These are phyloP conservation scores for Elanus axillaris DNA, from an alignment of 2,113 vertebrate species.

Conservation along the genomic window DNA sequence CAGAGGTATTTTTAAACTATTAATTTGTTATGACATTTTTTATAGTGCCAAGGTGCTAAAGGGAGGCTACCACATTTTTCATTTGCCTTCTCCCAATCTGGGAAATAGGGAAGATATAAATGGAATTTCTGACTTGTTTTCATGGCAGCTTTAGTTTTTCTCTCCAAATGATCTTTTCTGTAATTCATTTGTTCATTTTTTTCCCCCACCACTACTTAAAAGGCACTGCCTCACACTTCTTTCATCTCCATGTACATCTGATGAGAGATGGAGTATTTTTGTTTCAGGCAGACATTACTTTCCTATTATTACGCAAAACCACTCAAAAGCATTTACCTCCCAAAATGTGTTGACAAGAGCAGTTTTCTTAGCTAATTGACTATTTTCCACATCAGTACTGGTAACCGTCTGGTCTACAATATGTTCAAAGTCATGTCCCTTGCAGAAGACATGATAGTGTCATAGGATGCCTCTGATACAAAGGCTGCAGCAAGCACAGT, in stretches of 20 bases:
- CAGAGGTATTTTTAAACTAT: not conserved
- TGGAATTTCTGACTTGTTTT: not conserved
- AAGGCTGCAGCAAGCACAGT: not conserved
- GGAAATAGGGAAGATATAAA: not conserved
- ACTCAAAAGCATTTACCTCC: not conserved
- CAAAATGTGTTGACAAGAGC: not conserved
- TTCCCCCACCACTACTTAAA: fast-evolving
- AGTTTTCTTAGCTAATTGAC: not conserved
- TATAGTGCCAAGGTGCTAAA: not conserved
- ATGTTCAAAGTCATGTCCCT: not conserved
- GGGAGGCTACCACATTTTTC: not conserved
- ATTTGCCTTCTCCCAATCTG: not conserved
- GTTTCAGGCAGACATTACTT: not conserved
- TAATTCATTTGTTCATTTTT: not conserved
- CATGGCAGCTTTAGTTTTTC: not conserved
- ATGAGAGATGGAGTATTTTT: not conserved
- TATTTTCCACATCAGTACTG: not conserved
- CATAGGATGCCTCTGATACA: not conserved
- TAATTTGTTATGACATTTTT: not conserved
- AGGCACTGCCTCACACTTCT: not conserved
- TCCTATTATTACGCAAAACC: not conserved
- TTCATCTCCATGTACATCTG: not conserved
- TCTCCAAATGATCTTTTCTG: not conserved
- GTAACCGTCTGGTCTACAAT: not conserved
- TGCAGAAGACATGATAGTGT: not conserved